Conservation (phyloP, 2,888 invertebrate genomes). For the Drepanosiphum platanoidis region DNA sequence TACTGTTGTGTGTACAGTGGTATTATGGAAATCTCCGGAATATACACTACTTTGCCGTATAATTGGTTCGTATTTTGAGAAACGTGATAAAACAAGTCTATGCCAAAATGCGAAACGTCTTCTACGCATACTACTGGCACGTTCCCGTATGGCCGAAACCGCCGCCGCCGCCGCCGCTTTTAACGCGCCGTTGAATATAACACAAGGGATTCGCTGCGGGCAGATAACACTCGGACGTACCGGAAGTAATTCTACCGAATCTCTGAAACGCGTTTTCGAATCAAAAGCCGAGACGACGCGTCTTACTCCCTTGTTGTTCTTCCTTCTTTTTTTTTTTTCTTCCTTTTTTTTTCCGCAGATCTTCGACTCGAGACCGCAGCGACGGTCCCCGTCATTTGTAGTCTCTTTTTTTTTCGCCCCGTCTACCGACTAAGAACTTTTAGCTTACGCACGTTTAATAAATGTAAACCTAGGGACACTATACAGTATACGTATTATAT, state of each 20-base stretch:
- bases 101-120: neutral
- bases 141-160: neutral
- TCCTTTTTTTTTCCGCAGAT: neutral
- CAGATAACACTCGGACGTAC: neutral
- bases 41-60: neutral
- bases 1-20: neutral
- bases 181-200: neutral
- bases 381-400: no score
- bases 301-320: neutral
- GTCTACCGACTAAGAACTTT: no score
- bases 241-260: neutral
- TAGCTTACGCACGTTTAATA: no score
- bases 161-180: neutral
- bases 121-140: neutral
- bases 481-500: no score
- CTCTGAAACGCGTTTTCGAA: neutral
- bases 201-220: conserved; percentile 4
- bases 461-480: no score
- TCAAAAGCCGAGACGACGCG: neutral
- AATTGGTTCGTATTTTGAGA: neutral
- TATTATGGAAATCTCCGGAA: neutral
- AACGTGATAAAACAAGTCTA: neutral
- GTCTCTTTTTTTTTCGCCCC: no score
- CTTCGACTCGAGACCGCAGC: neutral
- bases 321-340: neutral